These are phyloP conservation scores for Thalassarche chlororhynchos DNA, from an alignment of 2,113 vertebrate species.

Conservation along the genomic window DNA sequence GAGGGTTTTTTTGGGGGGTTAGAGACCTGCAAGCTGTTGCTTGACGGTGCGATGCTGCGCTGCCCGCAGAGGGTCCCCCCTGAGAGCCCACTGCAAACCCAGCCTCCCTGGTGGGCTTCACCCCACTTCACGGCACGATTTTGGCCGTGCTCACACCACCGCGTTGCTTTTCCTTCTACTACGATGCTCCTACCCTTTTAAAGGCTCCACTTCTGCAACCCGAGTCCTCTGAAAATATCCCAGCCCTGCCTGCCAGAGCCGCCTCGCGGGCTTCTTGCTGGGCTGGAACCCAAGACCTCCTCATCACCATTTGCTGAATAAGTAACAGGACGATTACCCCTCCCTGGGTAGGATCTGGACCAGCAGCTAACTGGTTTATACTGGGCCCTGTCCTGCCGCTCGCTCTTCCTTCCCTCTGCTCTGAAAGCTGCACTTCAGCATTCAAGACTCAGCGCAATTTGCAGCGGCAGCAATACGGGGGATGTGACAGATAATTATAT, in stretches of 20 bases:
- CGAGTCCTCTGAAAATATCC: neutral
- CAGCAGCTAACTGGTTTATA: neutral
- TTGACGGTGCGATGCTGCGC: fast-evolving
- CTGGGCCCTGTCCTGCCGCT: neutral
- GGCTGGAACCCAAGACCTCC: neutral
- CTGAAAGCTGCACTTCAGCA: neutral
- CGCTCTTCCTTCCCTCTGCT: neutral
- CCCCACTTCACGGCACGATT: neutral
- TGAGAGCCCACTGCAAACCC: neutral
- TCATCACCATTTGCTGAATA: neutral
- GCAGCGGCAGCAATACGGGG: neutral
- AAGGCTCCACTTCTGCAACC: neutral
- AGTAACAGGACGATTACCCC: neutral
- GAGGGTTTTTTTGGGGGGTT: neutral
- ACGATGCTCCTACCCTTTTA: neutral
- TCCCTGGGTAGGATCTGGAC: neutral
- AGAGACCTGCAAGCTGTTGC: neutral
- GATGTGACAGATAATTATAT: neutral
- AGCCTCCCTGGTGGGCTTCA: neutral
- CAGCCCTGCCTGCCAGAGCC: neutral
- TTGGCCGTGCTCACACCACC: neutral
- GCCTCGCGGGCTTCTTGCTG: neutral
- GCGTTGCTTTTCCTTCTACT: neutral
- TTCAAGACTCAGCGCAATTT: neutral
- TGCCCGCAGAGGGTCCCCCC: neutral